Base-by-base conservation (phyloP, 2,797 vertebrate species). In the Chrosomus eos region DNA sequence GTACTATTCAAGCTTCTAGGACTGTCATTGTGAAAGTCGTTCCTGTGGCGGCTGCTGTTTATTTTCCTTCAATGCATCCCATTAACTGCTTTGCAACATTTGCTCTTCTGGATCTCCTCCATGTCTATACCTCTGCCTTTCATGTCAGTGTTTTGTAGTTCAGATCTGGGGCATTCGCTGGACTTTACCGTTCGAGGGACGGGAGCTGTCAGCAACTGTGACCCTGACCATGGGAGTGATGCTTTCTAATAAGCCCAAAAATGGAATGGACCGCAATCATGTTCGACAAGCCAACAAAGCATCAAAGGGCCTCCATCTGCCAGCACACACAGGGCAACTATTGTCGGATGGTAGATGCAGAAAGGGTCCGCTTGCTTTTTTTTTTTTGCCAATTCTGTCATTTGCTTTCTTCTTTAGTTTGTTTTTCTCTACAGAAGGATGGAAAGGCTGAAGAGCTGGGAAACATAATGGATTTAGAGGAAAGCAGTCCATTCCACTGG, bases 381-480 rank as follows among this genome's bases (percentile, higher is more conserved):
- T n/a, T n/a, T n/a, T n/a, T n/a, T n/a, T n/a, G n/a, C 85, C 78
- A 88, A 78, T 86, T 86, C 80, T n/a, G 23, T 81, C 60, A 13
- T 58, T 85, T 82, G 72, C 80, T 86, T 84, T 81, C 64, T 36
- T 88, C 40, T 53, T 58, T 38, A 58, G n/a, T 18, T 70, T 40
- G 26, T 86, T 88, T 80, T 86, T 88, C 71, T 43, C 74, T 51
- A 75, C 62, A 74, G 48, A 80, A 58, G 68, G 6, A 71, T 28
- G 18, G 80, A 77, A 33, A 51, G 66, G 45, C 82, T 85, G 62
- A 75, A 86, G 84, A 88, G 86, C 53, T 74, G 70, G 14, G 60
- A 75, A 74, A 82, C 72, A 83, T 89, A 88, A 89, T 89, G 87
- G 85, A 87, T 90, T 89, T 75, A 13, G 55, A 84, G 72, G 9